Evolutionary conservation across 2,888 invertebrate species (phyloP), one percentile per base, ranked within the genome.

Genomic region (Heliconius charithonia): DNA sequence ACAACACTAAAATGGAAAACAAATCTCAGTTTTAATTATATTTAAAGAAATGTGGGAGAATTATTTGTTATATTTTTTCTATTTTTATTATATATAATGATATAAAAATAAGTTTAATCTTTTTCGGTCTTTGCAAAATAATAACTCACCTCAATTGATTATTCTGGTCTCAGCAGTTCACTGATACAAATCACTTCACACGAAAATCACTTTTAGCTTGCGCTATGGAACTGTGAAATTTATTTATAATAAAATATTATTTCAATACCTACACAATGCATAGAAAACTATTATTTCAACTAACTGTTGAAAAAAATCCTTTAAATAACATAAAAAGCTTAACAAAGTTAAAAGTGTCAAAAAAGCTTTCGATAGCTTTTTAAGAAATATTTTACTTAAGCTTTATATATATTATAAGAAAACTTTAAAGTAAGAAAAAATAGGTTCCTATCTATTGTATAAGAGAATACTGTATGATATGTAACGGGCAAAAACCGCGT

Each of bases 171-270:
- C 80, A 81, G 74, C 78, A 77, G 75, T 72, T 81, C 81, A 81
- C 81, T 77, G 79, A 81, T 80, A 71, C 22, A 65, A 76, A 80
- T 79, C 81, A 81, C 81, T 81, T 81, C 81, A 81, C 81, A 80
- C 80, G 78, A 74, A 69, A 77, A 71, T 72, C 74, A 76, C 80
- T 78, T 76, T 80, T 75, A 76, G 66, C 77, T 74, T 71, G 79
- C 75, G 79, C 81, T 79, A 79, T 80, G 75, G 75, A 81, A 78
- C 81, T 80, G 78, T 59, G 71, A 29, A 76, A 66, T 16, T 72
- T 72, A 25, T 72, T 59, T 56, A 13, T 51, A 72, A 13, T 25
- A 59, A 59, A 56, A 3, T 37, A 37, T 72, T 59, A 59, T 37
- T 16, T 13, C 16, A 59, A 19, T n/a, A 32, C n/a, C 41, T 69